Conservation (phyloP, 2,797 vertebrate genomes). For the Myoxocephalus aenaeus region DNA sequence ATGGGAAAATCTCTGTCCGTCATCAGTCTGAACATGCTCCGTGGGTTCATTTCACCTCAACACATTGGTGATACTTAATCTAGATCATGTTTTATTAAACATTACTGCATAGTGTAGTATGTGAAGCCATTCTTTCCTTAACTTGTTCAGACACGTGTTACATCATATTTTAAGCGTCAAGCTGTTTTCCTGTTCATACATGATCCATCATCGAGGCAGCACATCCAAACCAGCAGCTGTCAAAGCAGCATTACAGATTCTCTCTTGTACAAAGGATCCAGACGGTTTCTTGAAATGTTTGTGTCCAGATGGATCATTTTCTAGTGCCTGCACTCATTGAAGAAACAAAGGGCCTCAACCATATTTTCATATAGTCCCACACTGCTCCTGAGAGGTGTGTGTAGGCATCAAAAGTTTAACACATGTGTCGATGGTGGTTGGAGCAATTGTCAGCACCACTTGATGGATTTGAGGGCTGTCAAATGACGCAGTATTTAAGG, state of each 20-base stretch:
- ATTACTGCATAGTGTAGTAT: conserved; percentile 9
- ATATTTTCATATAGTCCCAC: neutral
- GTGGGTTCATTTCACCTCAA: conserved; percentile 12
- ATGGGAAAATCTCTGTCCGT: conserved; percentile 28
- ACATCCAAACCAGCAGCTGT: conserved; percentile 30
- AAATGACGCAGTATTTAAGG: neutral
- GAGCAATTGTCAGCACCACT: conserved; percentile 7
- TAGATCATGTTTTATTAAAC: conserved; percentile 25
- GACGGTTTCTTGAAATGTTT: conserved; percentile 2
- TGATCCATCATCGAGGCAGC: conserved; percentile 33
- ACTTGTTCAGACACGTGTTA: conserved; percentile 31
- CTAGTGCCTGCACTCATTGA: neutral
- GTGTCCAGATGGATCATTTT: neutral
- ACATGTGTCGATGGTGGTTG: neutral
- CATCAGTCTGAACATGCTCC: conserved; percentile 8
- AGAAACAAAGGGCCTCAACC: neutral
- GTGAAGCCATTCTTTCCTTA: conserved; percentile 23
- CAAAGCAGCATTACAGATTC: conserved; percentile 13
- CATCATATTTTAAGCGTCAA: conserved; percentile 29
- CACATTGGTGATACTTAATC: neutral
- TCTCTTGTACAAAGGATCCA: neutral
- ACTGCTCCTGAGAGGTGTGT: neutral
- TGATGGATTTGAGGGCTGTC: conserved; percentile 6
- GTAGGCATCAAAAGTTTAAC: neutral
- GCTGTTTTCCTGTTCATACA: conserved; percentile 44